These are phyloP conservation scores for Rhincodon typus DNA, from an alignment of 2,797 vertebrate species.

Conservation along the genomic window DNA sequence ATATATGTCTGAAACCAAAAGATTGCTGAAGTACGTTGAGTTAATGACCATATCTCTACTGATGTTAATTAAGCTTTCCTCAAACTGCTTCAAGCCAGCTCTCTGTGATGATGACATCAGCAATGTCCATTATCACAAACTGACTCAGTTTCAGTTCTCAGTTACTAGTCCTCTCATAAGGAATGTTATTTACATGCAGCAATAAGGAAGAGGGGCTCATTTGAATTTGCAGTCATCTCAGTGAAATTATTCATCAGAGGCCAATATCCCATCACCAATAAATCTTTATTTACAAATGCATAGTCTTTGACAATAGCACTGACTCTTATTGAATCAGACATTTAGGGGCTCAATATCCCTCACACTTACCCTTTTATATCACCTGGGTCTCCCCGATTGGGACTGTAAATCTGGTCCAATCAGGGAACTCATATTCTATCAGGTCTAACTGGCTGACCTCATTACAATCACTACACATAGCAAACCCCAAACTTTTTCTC, in stretches of 20 bases:
- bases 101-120: not conserved
- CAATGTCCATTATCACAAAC: not conserved
- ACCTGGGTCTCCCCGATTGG: too few relatives aligned
- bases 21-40: constrained; percentile 2
- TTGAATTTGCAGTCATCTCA: not conserved
- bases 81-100: constrained; percentile 13
- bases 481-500: not conserved
- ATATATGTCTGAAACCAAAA: not conserved
- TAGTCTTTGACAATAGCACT: too few relatives aligned
- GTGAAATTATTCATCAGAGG: too few relatives aligned
- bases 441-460: too few relatives aligned
- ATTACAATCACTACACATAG: too few relatives aligned
- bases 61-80: constrained; percentile 29
- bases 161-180: not conserved
- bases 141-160: not conserved
- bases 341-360: too few relatives aligned
- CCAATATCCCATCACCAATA: too few relatives aligned
- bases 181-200: not conserved
- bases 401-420: too few relatives aligned
- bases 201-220: not conserved
- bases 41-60: constrained; percentile 22
- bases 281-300: too few relatives aligned
- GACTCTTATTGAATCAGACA: too few relatives aligned
- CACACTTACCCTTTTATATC: too few relatives aligned
- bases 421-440: too few relatives aligned